Percentiles rank a stretch among this genome's conserved stretches.
Evolutionary conservation across 2,113 vertebrate species (phyloP).

Genomic region (Poicephalus meyeri): DNA sequence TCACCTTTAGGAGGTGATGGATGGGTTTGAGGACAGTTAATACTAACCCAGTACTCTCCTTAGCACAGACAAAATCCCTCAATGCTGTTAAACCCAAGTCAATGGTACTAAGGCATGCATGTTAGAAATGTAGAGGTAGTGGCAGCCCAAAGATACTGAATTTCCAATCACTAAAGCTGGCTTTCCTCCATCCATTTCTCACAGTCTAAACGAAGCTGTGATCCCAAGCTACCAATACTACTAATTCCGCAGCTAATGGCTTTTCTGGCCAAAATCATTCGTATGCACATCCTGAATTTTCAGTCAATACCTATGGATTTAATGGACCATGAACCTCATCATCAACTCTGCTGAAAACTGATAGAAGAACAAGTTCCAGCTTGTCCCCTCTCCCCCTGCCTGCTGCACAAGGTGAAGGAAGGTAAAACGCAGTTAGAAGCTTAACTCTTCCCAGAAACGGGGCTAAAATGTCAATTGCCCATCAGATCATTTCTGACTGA

Average conservation of each 20-base stretch:
- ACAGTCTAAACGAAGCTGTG: background rate
- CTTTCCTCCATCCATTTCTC: background rate
- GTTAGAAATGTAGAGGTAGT: background rate
- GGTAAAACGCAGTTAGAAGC: background rate
- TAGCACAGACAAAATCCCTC: background rate
- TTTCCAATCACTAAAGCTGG: background rate
- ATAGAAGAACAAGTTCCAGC: background rate
- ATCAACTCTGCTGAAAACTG: background rate
- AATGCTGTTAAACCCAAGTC: background rate
- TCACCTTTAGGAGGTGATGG: background rate
- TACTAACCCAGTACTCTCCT: background rate
- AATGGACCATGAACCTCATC: background rate
- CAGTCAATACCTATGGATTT: background rate
- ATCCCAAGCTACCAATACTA: background rate
- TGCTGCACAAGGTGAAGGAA: background rate
- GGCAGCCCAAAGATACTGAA: background rate
- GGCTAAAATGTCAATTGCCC: background rate
- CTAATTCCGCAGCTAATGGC: background rate
- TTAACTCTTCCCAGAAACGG: background rate
- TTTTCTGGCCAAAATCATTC: background rate
- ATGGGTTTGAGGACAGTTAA: background rate
- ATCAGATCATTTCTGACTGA: background rate
- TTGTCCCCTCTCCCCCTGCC: background rate
- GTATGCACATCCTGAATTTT: background rate
- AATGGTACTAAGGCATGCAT: accelerated